Percentiles rank a stretch among this genome's conserved stretches.
phyloP scores from a whole-genome alignment of 1,140 invertebrate species.

The Lepidurus couesii region DNA sequence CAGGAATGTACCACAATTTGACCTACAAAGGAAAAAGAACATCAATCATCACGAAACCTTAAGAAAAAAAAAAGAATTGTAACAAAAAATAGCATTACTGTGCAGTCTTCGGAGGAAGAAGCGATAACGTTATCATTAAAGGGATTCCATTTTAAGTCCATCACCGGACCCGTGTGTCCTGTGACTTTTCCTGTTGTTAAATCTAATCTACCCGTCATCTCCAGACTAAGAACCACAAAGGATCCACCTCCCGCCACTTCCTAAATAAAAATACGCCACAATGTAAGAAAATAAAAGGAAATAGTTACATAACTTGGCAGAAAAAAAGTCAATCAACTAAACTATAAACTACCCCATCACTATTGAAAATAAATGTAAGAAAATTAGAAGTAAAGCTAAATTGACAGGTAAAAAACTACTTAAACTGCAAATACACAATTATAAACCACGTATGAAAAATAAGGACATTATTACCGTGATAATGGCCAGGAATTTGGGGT shows the following conservation, averaged over 20 bases:
- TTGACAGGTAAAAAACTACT: no score
- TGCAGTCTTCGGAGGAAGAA: slow-evolving; percentile 87
- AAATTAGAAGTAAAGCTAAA: no score
- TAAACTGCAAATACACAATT: not conserved
- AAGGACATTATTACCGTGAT: slow-evolving; percentile 46
- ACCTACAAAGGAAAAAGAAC: slow-evolving; percentile 50
- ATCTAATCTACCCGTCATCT: slow-evolving; percentile 53
- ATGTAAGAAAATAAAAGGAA: not conserved
- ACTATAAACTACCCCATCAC: no score
- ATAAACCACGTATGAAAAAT: slow-evolving; percentile 44
- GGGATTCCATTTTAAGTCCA: slow-evolving; percentile 85
- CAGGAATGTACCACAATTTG: slow-evolving; percentile 86
- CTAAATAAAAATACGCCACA: slow-evolving; percentile 40
- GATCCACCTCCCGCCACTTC: slow-evolving; percentile 90
- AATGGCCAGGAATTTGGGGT: slow-evolving; percentile 85
- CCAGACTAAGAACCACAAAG: slow-evolving; percentile 82
- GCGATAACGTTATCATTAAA: slow-evolving; percentile 95
- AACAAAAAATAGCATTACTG: slow-evolving; percentile 54
- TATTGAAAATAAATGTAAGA: no score
- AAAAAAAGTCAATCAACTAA: not conserved
- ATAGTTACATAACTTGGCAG: not conserved
- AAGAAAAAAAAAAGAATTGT: not conserved
- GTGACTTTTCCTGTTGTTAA: slow-evolving; percentile 65
- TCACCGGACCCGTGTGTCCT: slow-evolving; percentile 72
- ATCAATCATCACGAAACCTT: not conserved